These are phyloP conservation scores for Labeo calbasu DNA, from an alignment of 2,797 vertebrate species.

Conservation along the genomic window DNA sequence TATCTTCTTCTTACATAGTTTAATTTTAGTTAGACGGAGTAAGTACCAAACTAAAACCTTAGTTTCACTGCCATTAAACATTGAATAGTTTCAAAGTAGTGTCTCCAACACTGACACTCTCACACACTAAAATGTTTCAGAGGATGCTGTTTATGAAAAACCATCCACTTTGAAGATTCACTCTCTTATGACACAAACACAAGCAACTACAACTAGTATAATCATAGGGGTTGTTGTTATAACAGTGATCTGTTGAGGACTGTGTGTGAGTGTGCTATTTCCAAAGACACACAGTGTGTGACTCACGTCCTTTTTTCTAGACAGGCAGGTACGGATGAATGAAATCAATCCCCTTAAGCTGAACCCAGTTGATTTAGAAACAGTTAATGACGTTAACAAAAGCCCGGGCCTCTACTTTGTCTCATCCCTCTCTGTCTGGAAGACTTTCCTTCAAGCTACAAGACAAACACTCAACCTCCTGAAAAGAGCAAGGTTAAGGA, in stretches of 20 bases:
- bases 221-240: neutral
- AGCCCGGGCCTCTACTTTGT: neutral
- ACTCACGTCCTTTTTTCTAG: constrained; percentile 49
- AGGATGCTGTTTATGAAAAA: neutral
- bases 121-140: neutral
- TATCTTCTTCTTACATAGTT: neutral
- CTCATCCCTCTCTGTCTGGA: constrained; percentile 33
- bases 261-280: constrained; percentile 11
- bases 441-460: constrained; percentile 24
- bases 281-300: constrained; percentile 23
- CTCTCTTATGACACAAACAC: constrained; percentile 2
- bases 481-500: constrained; percentile 28
- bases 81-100: neutral
- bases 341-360: constrained; percentile 17
- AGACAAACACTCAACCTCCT: constrained; percentile 32
- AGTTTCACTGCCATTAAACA: neutral
- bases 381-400: constrained; percentile 21
- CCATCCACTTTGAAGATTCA: neutral
- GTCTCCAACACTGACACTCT: neutral
- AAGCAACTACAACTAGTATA: neutral
- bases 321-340: constrained; percentile 31
- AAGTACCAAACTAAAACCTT: neutral
- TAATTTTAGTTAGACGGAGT: neutral
- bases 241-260: neutral
- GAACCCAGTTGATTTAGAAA: constrained; percentile 14